Percentiles rank a stretch among this genome's conserved stretches.
Evolutionary conservation across 2,888 invertebrate species (phyloP).

Genomic region (Cacoxenus indagator): DNA sequence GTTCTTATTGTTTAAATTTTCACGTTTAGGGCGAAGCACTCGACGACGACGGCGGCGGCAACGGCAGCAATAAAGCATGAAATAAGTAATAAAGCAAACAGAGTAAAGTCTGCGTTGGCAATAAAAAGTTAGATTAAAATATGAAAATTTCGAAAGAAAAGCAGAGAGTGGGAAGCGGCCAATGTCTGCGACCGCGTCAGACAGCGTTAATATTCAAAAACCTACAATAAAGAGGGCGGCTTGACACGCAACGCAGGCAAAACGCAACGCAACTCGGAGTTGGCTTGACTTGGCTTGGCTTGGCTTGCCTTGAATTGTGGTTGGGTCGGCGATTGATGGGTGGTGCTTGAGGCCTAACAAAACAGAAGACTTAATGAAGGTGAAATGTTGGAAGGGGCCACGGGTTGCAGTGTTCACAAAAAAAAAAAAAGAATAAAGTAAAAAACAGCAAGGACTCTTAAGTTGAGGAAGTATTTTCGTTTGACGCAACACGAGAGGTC

Average conservation of each 20-base stretch:
- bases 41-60: not conserved
- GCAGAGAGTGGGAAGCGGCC: not conserved
- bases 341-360: too few relatives aligned
- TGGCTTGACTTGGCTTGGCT: not conserved
- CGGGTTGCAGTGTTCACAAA: not conserved
- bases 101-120: not conserved
- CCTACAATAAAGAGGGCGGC: not conserved
- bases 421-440: not conserved
- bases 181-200: not conserved
- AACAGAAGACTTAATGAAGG: too few relatives aligned
- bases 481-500: not conserved
- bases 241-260: slow-evolving; percentile 12
- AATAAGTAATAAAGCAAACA: not conserved
- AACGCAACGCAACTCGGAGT: not conserved
- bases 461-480: too few relatives aligned
- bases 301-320: too few relatives aligned
- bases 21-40: not conserved
- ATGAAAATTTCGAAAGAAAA: not conserved
- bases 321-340: too few relatives aligned
- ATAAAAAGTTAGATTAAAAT: slow-evolving; percentile 13
- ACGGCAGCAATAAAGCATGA: not conserved
- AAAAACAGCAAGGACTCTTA: too few relatives aligned
- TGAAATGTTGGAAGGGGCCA: not conserved
- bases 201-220: slow-evolving; percentile 11
- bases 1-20: not conserved